A percentile compares a stretch with the other conserved stretches of the same genome.
Conservation (phyloP, 2,797 vertebrate genomes). For the Notolepis coatsorum region DNA sequence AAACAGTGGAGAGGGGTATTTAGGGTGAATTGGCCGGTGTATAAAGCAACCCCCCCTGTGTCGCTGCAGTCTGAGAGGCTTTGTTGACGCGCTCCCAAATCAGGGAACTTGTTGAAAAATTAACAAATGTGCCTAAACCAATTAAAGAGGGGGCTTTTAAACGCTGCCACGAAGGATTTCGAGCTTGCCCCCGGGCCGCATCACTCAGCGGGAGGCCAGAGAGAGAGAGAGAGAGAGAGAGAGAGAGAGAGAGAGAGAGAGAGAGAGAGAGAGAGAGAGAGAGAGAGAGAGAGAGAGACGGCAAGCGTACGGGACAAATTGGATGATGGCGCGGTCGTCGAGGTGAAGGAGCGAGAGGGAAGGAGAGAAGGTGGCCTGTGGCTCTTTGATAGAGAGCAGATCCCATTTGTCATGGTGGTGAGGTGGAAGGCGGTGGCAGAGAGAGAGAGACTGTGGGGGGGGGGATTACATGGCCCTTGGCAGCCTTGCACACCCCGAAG, state of each 20-base stretch:
- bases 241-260: too few relatives aligned
- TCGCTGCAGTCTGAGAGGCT: slow-evolving; percentile 32
- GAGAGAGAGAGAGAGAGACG: slow-evolving; percentile 15
- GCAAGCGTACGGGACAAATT: slow-evolving; percentile 65
- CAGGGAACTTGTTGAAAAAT: slow-evolving; percentile 73
- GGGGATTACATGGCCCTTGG: slow-evolving; percentile 67
- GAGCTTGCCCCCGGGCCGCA: too few relatives aligned
- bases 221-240: too few relatives aligned
- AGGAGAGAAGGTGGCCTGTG: slow-evolving; percentile 51
- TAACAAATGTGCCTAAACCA: slow-evolving; percentile 66
- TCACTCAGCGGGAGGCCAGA: too few relatives aligned
- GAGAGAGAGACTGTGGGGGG: slow-evolving; percentile 30
- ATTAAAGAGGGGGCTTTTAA: slow-evolving; percentile 67
- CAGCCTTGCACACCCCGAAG: slow-evolving; percentile 44
- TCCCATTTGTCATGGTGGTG: slow-evolving; percentile 71
- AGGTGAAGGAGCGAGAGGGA: slow-evolving; percentile 42
- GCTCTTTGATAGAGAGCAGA: slow-evolving; percentile 66
- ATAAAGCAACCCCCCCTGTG: slow-evolving; percentile 29
- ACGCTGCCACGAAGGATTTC: slow-evolving; percentile 45
- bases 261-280: too few relatives aligned
- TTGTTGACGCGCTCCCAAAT: slow-evolving; percentile 41
- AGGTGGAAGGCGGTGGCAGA: slow-evolving; percentile 55
- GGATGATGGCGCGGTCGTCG: slow-evolving; percentile 59
- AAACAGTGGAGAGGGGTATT: slow-evolving; percentile 19
- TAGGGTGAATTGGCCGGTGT: slow-evolving; percentile 17